Conservation (phyloP, 2,113 vertebrate genomes). For the Vireo altiloquus region DNA sequence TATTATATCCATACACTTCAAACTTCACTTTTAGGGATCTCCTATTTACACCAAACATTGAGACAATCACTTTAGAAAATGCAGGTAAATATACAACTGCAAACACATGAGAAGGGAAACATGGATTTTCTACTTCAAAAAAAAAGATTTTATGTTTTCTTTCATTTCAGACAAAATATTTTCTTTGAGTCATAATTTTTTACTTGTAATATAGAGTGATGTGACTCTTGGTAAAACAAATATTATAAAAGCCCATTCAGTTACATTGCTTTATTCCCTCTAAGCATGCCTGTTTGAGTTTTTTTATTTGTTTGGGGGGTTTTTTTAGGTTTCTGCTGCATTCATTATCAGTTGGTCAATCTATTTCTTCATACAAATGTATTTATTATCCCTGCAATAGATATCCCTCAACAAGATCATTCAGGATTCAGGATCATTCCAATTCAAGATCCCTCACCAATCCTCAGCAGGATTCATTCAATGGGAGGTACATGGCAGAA, state of each 20-base stretch:
- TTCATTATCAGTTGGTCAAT: not conserved
- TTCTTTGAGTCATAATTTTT: not conserved
- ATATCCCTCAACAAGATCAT: not conserved
- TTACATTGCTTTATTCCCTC: not conserved
- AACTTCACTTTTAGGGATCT: not conserved
- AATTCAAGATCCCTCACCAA: too few relatives aligned
- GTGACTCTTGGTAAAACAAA: not conserved
- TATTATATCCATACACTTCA: not conserved
- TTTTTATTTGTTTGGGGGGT: not conserved
- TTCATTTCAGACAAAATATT: not conserved
- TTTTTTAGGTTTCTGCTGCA: not conserved
- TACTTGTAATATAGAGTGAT: not conserved
- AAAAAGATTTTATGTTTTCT: not conserved
- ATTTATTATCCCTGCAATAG: not conserved
- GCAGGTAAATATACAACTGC: constrained; percentile 16
- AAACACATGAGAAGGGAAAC: constrained; percentile 19
- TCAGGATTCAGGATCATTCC: too few relatives aligned
- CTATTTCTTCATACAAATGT: not conserved
- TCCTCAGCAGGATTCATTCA: not conserved
- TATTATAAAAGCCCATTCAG: not conserved
- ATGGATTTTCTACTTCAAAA: not conserved
- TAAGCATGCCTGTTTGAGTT: not conserved
- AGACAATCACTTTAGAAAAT: constrained; percentile 24
- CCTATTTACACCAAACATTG: constrained; percentile 32
- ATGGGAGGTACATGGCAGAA: not conserved